Conservation (phyloP, 2,888 invertebrate species). For the Laspeyria flexula region DNA sequence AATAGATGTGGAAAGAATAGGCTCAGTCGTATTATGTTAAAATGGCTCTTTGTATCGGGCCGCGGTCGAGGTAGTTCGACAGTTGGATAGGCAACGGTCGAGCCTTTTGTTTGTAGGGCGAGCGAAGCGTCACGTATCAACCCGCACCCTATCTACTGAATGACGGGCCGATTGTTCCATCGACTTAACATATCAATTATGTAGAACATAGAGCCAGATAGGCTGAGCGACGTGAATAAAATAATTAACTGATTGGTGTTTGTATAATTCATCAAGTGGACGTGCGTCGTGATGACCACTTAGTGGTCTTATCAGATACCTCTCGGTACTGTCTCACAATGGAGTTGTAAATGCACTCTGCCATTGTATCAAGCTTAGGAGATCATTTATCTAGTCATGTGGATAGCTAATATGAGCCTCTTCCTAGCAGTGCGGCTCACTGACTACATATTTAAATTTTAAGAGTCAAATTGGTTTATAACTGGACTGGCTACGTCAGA, state of each 20-base stretch:
- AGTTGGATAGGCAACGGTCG: constrained; percentile 49
- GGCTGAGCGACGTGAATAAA: constrained; percentile 84
- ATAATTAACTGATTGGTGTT: constrained; percentile 85
- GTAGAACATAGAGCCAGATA: constrained; percentile 82
- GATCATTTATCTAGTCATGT: constrained; percentile 60
- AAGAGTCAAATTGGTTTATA: no score
- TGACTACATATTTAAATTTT: no score
- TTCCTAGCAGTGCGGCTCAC: no score
- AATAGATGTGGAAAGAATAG: constrained; percentile 63
- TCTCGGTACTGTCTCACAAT: constrained; percentile 66
- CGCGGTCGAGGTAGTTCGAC: constrained; percentile 56
- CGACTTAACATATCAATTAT: constrained; percentile 85
- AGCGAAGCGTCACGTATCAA: constrained; percentile 36
- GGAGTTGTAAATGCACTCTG: constrained; percentile 72
- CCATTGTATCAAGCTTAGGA: constrained; percentile 64
- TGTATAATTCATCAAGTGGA: constrained; percentile 83
- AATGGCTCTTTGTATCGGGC: constrained; percentile 69
- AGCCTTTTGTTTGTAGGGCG: constrained; percentile 36
- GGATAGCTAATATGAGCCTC: no score
- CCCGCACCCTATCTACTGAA: constrained; percentile 52
- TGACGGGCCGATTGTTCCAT: constrained; percentile 80
- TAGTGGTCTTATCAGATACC: constrained; percentile 78
- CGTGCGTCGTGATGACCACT: constrained; percentile 71
- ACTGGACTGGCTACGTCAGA: no score
- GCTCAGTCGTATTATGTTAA: constrained; percentile 74